Evolutionary conservation across 1,140 invertebrate species (phyloP).

Genomic region (Drosophila littoralis): DNA sequence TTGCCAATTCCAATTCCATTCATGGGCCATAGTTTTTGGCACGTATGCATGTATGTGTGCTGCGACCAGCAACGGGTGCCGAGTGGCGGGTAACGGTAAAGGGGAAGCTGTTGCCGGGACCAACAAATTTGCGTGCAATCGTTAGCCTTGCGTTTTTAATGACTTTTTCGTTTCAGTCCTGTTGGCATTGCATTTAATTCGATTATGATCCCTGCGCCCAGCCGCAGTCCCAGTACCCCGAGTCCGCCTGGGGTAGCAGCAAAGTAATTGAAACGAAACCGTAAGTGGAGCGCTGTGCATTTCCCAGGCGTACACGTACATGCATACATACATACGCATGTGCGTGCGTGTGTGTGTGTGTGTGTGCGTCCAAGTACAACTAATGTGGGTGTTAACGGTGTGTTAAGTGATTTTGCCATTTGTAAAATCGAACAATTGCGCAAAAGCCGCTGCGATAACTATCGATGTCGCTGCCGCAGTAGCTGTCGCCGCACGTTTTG

Average conservation of each 20-base stretch:
- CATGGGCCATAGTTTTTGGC: conserved; percentile 60
- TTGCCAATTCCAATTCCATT: conserved; percentile 38
- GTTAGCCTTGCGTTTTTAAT: conserved; percentile 73
- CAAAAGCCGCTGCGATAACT: conserved; percentile 65
- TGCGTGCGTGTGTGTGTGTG: conserved; percentile 26
- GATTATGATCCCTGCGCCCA: conserved; percentile 68
- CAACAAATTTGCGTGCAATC: conserved; percentile 83
- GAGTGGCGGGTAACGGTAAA: background rate
- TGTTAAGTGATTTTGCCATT: conserved; percentile 80
- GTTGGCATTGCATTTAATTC: conserved; percentile 74
- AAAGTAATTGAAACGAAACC: conserved; percentile 75
- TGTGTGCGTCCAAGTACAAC: conserved; percentile 75
- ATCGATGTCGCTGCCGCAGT: conserved; percentile 51
- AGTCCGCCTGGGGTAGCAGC: conserved; percentile 26
- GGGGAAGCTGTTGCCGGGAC: conserved; percentile 31
- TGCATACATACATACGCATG: background rate
- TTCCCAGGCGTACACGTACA: conserved; percentile 34
- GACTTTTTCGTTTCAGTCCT: conserved; percentile 65
- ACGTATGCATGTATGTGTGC: conserved; percentile 26
- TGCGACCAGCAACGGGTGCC: conserved; percentile 2
- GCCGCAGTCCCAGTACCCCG: background rate
- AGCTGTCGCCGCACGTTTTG: conserved; percentile 68
- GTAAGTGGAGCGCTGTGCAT: conserved; percentile 55
- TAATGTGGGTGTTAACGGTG: conserved; percentile 82
- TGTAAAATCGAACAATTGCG: conserved; percentile 67